Evolutionary conservation across 2,797 vertebrate genomes (phyloP).

Genomic region (Cossypha heuglini): DNA sequence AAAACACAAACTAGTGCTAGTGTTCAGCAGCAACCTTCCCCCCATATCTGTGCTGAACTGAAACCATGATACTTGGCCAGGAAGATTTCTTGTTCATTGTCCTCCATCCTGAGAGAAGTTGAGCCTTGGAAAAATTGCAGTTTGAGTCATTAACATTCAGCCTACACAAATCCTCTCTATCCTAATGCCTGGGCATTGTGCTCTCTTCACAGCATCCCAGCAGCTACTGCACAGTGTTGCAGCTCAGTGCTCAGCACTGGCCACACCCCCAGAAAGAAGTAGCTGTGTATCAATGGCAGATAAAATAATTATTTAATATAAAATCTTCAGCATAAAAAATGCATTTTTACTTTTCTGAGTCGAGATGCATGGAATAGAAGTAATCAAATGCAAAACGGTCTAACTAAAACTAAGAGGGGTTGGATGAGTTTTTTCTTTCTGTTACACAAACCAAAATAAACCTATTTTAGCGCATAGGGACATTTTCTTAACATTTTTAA

Average conservation of each 20-base stretch:
- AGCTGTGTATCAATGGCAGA: background rate
- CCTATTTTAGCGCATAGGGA: background rate
- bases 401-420: background rate
- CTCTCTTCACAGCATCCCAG: background rate
- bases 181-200: background rate
- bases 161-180: background rate
- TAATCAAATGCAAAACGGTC: background rate
- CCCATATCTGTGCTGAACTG: background rate
- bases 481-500: background rate
- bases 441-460: background rate
- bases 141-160: background rate
- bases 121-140: background rate
- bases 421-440: background rate
- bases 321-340: background rate
- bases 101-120: background rate
- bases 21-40: background rate
- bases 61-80: background rate
- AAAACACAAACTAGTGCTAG: background rate
- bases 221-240: rapidly evolving
- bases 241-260: background rate
- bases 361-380: background rate
- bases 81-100: background rate
- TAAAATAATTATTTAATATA: background rate
- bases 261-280: background rate
- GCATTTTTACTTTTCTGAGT: background rate